Conservation (phyloP, 1,140 invertebrate genomes). For the Drosophila sucinea region DNA sequence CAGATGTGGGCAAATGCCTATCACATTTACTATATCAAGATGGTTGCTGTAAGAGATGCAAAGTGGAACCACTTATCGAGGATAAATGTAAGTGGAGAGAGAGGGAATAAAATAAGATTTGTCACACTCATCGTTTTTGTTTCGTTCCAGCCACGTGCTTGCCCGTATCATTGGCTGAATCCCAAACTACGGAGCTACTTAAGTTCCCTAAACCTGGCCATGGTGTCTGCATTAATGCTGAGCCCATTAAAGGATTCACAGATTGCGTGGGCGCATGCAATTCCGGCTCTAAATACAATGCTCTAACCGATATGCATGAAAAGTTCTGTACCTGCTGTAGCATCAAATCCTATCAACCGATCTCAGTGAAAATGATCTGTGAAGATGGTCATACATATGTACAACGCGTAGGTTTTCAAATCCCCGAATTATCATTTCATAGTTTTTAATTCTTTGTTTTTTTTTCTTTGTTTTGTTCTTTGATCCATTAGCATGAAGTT, state of each 20-base stretch:
- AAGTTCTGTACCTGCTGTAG: conserved; percentile 80
- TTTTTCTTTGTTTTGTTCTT: background rate
- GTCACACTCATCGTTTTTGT: background rate
- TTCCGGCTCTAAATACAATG: conserved; percentile 87
- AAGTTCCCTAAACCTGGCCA: conserved; percentile 81
- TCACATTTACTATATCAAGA: conserved; percentile 83
- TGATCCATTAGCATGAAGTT: conserved; percentile 60
- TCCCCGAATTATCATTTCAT: background rate
- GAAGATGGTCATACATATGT: conserved; percentile 64
- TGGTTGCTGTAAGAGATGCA: conserved; percentile 88
- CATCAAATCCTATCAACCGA: conserved; percentile 66
- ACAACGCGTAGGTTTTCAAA: conserved; percentile 51
- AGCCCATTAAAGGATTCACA: conserved; percentile 85
- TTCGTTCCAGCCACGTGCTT: conserved; percentile 84
- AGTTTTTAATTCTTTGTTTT: background rate
- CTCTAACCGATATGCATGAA: conserved; percentile 64
- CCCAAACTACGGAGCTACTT: conserved; percentile 85
- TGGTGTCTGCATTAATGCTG: conserved; percentile 86
- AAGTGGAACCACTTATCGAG: conserved; percentile 81
- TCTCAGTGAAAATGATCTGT: conserved; percentile 74
- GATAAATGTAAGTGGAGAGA: conserved; percentile 70
- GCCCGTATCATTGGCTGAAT: conserved; percentile 84
- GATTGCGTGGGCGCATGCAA: conserved; percentile 88
- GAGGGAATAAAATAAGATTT: fast-evolving
- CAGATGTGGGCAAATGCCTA: conserved; percentile 86